Conservation (phyloP, 2,888 invertebrate genomes). For the Epiblema foenella region DNA sequence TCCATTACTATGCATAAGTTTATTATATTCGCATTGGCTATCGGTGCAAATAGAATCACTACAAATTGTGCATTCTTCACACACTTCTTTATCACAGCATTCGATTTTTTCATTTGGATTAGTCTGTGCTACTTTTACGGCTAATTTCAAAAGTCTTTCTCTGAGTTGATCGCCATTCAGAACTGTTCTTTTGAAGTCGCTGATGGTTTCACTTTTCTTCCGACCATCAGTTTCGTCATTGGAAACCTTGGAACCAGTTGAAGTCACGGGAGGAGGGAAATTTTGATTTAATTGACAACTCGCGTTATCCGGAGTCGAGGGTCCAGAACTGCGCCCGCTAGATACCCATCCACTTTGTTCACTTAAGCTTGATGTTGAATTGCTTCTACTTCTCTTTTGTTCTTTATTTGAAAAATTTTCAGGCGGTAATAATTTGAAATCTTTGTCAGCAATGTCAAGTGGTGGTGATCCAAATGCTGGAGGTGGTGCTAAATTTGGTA, state of each 20-base stretch:
- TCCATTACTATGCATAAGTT: constrained; percentile 77
- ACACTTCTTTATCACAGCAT: constrained; percentile 82
- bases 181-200: constrained; percentile 78
- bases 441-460: constrained; percentile 79
- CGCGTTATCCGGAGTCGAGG: constrained; percentile 86
- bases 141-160: constrained; percentile 87
- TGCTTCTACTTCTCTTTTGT: constrained; percentile 74
- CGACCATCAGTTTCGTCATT: constrained; percentile 60
- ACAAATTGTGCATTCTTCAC: constrained; percentile 81
- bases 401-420: constrained; percentile 80
- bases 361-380: constrained; percentile 88
- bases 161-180: constrained; percentile 88
- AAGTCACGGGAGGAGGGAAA: constrained; percentile 67
- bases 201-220: constrained; percentile 69
- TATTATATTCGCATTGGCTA: constrained; percentile 81
- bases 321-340: constrained; percentile 88
- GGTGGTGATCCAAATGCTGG: constrained; percentile 85
- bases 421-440: constrained; percentile 81
- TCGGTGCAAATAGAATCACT: constrained; percentile 82
- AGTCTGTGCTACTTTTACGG: constrained; percentile 78
- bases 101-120: constrained; percentile 79
- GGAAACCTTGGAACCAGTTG: constrained; percentile 59
- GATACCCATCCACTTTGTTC: constrained; percentile 96
- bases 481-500: constrained; percentile 89
- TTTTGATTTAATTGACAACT: constrained; percentile 82